These are phyloP conservation scores for Gymnorhina tibicen DNA, from an alignment of 2,113 vertebrate species.

Conservation along the genomic window DNA sequence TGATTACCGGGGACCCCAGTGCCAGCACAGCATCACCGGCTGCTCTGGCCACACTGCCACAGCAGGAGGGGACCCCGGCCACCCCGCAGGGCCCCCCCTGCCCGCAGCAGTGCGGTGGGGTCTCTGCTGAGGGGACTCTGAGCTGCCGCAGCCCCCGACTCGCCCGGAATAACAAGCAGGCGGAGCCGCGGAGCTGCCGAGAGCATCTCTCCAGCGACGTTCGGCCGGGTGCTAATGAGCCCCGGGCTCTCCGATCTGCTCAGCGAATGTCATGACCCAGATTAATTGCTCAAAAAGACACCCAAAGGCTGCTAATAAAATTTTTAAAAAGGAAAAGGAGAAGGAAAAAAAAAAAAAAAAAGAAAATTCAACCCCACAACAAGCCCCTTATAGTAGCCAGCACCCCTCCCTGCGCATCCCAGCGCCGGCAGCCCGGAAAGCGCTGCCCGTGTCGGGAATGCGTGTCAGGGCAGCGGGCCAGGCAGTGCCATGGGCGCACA, in stretches of 20 bases:
- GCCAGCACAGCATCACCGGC: neutral
- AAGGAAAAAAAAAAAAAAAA: rapidly evolving
- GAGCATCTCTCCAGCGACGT: neutral
- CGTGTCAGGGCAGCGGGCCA: neutral
- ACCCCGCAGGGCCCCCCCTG: rapidly evolving
- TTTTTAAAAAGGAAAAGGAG: rapidly evolving
- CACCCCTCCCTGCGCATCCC: neutral
- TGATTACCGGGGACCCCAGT: neutral
- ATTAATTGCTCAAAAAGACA: constrained; percentile 33
- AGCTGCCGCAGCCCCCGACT: constrained; percentile 22
- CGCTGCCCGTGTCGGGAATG: neutral
- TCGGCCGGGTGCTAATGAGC: neutral
- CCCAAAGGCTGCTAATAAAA: neutral
- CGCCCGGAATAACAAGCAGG: constrained; percentile 47
- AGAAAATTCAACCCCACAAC: neutral
- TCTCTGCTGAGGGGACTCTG: neutral
- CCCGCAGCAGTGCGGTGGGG: neutral
- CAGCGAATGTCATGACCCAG: neutral
- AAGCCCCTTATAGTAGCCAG: neutral
- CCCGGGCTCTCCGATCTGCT: neutral
- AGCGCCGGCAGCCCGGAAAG: constrained; percentile 11
- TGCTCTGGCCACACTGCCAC: rapidly evolving
- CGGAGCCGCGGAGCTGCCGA: neutral
- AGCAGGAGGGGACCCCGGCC: neutral
- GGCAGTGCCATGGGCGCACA: neutral